Percentiles rank a stretch among this genome's conserved stretches.
Conservation (phyloP, 2,888 invertebrate genomes). For the Acanthosepion lycidas region DNA sequence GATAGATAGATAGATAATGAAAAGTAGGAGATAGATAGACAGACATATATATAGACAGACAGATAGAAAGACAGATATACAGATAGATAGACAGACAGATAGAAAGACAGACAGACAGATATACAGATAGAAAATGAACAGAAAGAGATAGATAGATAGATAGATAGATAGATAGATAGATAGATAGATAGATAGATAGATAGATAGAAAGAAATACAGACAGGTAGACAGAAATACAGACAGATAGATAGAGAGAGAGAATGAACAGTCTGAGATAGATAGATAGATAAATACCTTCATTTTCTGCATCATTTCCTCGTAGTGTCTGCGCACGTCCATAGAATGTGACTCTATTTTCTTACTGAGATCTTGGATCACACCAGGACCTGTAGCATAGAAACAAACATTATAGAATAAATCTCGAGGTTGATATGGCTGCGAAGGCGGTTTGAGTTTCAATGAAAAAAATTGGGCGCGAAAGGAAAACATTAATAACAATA, state of each 20-base stretch:
- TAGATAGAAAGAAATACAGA: too few relatives aligned
- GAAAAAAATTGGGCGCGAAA: too few relatives aligned
- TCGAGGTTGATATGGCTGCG: too few relatives aligned
- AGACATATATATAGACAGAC: too few relatives aligned
- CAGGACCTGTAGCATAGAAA: not conserved
- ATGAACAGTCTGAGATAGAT: not conserved
- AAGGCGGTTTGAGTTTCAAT: too few relatives aligned
- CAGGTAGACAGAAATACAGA: too few relatives aligned
- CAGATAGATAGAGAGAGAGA: not conserved
- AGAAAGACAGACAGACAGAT: too few relatives aligned
- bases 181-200: not conserved
- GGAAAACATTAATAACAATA: too few relatives aligned
- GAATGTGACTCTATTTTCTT: conserved; percentile 45
- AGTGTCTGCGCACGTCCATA: conserved; percentile 44
- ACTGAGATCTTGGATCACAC: conserved; percentile 43
- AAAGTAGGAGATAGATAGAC: not conserved
- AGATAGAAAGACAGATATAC: too few relatives aligned
- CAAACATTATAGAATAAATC: not conserved
- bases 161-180: conserved; percentile 3
- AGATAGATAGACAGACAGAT: too few relatives aligned
- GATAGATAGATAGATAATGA: not conserved
- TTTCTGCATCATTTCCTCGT: conserved; percentile 46
- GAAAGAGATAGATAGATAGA: conserved; percentile 37
- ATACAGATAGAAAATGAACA: too few relatives aligned
- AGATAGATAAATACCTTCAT: not conserved